phyloP scores from a whole-genome alignment of 2,888 invertebrate genomes.

The Rhamnusium bicolor region DNA sequence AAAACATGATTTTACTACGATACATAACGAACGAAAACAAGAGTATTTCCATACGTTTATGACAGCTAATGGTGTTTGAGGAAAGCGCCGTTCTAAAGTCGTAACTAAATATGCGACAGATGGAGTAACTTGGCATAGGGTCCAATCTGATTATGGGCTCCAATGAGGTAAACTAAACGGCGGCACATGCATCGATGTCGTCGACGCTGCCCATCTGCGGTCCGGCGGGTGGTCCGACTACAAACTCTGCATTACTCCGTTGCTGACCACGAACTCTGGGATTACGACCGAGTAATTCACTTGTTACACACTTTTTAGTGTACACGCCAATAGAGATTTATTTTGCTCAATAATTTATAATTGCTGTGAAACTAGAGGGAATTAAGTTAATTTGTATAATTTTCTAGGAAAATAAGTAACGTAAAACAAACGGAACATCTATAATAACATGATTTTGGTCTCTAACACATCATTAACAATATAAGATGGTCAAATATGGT shows the following conservation, averaged over 20 bases:
- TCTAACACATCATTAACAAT: too few species aligned
- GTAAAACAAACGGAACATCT: too few species aligned
- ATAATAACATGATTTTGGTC: too few species aligned
- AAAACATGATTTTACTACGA: too few species aligned
- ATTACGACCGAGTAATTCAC: slow-evolving; percentile 29
- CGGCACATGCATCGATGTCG: slow-evolving; percentile 33
- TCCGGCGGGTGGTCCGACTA: slow-evolving; percentile 28
- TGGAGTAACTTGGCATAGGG: slow-evolving; percentile 48
- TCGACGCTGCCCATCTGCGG: slow-evolving; percentile 35
- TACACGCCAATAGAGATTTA: not conserved
- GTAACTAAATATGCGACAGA: slow-evolving; percentile 52
- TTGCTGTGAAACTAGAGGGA: not conserved
- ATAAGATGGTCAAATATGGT: too few species aligned
- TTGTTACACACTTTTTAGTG: slow-evolving; percentile 24
- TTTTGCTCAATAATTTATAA: not conserved
- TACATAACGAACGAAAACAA: too few species aligned
- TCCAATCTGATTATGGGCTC: slow-evolving; percentile 46
- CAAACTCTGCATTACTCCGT: slow-evolving; percentile 15
- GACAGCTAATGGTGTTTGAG: slow-evolving; percentile 25
- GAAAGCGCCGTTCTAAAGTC: slow-evolving; percentile 37
- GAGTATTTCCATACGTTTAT: not conserved
- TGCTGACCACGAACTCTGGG: slow-evolving; percentile 21
- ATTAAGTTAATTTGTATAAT: not conserved
- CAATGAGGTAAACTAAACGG: slow-evolving; percentile 33
- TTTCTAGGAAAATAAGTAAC: not conserved